Evolutionary conservation across 2,888 invertebrate genomes (phyloP).

Genomic region (Nomada ferruginata): DNA sequence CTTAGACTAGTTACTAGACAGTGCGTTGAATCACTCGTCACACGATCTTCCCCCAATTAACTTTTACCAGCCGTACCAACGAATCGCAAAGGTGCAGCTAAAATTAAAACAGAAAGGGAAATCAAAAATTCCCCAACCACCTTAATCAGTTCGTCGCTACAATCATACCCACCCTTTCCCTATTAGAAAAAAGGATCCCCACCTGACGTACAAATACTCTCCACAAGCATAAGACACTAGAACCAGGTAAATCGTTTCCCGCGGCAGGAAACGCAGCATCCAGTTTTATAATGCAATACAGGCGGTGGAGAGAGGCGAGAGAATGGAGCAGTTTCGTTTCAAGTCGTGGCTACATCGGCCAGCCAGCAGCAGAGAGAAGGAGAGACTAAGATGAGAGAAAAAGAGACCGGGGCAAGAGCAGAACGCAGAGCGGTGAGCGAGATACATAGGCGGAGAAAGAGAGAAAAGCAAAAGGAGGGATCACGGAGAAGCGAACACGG

Average conservation of each 20-base stretch:
- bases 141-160: too few relatives aligned
- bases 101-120: too few relatives aligned
- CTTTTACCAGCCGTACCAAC: too few relatives aligned
- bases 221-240: not conserved
- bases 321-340: conserved; percentile 63
- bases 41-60: too few relatives aligned
- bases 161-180: too few relatives aligned
- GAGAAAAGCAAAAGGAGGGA: conserved; percentile 4
- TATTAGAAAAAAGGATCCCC: too few relatives aligned
- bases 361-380: not conserved
- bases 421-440: conserved; percentile 12
- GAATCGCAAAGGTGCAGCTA: too few relatives aligned
- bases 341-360: conserved; percentile 21
- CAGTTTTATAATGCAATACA: conserved; percentile 40
- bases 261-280: conserved; percentile 35
- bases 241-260: conserved; percentile 52
- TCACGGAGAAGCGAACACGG: conserved; percentile 41
- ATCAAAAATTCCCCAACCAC: too few relatives aligned
- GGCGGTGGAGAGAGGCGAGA: conserved; percentile 9
- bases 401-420: conserved; percentile 3
- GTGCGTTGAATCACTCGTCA: too few relatives aligned
- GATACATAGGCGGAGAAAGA: not conserved
- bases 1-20: too few relatives aligned
- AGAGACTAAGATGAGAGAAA: not conserved
- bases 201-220: too few relatives aligned